phyloP scores from a whole-genome alignment of 2,888 invertebrate genomes.

The Seira ritae region DNA sequence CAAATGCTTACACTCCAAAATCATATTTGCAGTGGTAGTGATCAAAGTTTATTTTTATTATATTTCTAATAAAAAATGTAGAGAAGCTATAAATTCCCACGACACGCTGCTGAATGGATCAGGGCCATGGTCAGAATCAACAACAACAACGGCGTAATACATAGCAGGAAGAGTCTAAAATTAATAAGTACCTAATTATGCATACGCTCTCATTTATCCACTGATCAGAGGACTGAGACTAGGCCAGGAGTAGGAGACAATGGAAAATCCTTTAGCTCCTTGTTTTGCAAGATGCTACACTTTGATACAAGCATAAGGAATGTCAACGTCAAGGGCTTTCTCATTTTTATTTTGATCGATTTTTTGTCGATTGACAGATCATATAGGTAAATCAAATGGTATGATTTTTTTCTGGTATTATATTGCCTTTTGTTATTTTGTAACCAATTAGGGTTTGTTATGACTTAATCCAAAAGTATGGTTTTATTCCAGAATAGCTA shows the following conservation, averaged over 20 bases:
- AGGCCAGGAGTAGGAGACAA: no score
- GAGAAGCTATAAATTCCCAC: constrained; percentile 51
- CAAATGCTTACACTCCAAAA: not conserved
- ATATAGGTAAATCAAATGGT: not conserved
- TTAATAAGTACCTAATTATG: constrained; percentile 11
- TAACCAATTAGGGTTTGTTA: not conserved
- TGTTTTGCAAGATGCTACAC: no score
- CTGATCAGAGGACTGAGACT: not conserved
- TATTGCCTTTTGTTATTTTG: not conserved
- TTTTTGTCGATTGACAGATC: not conserved
- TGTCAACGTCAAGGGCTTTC: constrained; percentile 58
- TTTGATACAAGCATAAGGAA: constrained; percentile 28
- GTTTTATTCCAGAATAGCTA: not conserved
- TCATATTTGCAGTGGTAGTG: not conserved
- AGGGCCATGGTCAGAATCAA: no score
- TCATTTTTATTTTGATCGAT: not conserved
- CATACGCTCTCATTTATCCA: no score
- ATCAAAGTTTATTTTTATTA: not conserved
- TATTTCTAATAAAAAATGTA: not conserved
- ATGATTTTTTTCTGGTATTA: not conserved
- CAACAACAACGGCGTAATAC: no score
- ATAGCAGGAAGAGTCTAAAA: constrained; percentile 39
- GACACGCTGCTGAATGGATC: constrained; percentile 26
- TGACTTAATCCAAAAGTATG: not conserved
- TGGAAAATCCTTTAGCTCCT: not conserved